Evolutionary conservation across 2,113 vertebrate genomes (phyloP).

Genomic region (Stegostoma tigrinum): DNA sequence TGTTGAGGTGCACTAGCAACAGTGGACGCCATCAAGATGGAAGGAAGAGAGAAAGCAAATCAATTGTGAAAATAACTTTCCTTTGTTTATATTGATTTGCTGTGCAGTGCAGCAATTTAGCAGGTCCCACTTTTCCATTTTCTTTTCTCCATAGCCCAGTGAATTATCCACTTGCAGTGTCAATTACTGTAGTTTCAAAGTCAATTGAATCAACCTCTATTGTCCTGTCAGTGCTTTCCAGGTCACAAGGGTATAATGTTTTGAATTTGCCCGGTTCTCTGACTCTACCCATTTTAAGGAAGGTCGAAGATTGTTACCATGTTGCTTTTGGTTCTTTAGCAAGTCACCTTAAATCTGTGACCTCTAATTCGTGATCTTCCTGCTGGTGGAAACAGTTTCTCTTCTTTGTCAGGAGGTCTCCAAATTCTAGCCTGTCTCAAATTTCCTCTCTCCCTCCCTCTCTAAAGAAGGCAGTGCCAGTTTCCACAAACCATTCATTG

Average conservation of each 20-base stretch:
- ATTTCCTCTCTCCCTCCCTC: no score
- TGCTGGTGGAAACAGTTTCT: not conserved
- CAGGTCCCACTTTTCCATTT: not conserved
- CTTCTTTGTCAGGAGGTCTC: not conserved
- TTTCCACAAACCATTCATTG: no score
- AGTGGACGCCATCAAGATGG: not conserved
- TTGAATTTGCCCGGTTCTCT: not conserved
- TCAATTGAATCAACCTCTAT: not conserved
- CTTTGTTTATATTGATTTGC: no score
- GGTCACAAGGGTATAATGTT: not conserved
- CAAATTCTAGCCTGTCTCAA: not conserved
- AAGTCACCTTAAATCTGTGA: not conserved
- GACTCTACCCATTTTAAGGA: not conserved
- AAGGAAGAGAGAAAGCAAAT: no score
- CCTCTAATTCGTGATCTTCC: not conserved
- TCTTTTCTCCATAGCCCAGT: not conserved
- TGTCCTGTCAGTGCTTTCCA: not conserved
- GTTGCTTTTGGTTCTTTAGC: not conserved
- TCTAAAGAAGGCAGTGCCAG: no score
- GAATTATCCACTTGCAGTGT: not conserved
- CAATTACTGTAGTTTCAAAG: not conserved
- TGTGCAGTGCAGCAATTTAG: not conserved
- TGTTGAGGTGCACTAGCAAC: not conserved
- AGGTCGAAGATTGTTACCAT: not conserved
- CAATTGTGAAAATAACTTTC: no score